These are phyloP conservation scores for Apotomis capreana DNA, from an alignment of 2,888 invertebrate genomes.

Conservation along the genomic window DNA sequence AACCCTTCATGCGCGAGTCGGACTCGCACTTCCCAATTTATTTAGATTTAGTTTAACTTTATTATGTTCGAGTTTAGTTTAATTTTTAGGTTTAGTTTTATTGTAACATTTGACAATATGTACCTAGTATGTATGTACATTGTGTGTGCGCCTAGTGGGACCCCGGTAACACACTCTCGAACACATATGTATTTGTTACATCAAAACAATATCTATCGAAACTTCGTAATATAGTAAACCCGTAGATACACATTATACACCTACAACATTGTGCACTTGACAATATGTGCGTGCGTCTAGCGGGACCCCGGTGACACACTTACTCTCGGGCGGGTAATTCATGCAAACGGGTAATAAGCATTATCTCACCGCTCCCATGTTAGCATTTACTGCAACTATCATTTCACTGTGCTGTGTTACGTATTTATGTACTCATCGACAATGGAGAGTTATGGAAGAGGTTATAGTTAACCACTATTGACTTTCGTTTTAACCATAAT, in stretches of 20 bases:
- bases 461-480: background rate
- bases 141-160: too few species aligned
- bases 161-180: too few species aligned
- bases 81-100: too few species aligned
- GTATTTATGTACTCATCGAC: conserved; percentile 22
- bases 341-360: conserved; percentile 39
- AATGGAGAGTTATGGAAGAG: conserved; percentile 4
- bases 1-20: too few species aligned
- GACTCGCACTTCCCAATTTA: too few species aligned
- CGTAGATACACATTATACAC: background rate
- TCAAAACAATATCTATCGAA: too few species aligned
- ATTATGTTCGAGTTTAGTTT: too few species aligned
- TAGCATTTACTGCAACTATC: conserved; percentile 19
- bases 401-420: conserved; percentile 22
- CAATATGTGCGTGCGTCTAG: conserved; percentile 32
- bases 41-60: too few species aligned
- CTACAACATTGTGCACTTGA: conserved; percentile 6
- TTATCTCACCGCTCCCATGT: conserved; percentile 37
- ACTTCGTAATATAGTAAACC: background rate
- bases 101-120: too few species aligned
- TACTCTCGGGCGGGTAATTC: conserved; percentile 34
- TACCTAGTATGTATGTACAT: too few species aligned
- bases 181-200: too few species aligned
- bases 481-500: background rate
- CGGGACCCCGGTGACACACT: conserved; percentile 40